These are phyloP conservation scores for Adineta ricciae DNA, from an alignment of 2,888 invertebrate genomes.

Conservation along the genomic window DNA sequence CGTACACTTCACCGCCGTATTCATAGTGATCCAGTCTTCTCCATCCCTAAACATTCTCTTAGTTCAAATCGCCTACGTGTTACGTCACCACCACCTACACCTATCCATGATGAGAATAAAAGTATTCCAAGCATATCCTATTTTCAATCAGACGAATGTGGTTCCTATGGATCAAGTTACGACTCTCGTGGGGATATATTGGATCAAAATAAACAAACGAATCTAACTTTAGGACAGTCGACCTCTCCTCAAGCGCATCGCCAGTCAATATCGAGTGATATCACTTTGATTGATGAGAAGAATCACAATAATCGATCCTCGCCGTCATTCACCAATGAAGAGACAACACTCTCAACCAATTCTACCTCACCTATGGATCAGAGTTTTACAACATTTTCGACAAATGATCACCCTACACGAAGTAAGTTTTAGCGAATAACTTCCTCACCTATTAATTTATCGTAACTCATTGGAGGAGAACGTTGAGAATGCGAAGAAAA, in stretches of 20 bases:
- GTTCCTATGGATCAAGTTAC: slow-evolving; percentile 16
- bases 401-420: not conserved
- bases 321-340: not conserved
- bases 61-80: not conserved
- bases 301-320: not conserved
- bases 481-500: too few relatives aligned
- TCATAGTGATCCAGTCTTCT: not conserved
- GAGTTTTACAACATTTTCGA: not conserved
- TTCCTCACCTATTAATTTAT: too few relatives aligned
- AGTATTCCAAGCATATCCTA: not conserved
- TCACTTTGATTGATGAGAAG: not conserved
- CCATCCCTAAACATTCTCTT: not conserved
- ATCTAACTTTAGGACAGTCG: not conserved
- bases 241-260: not conserved
- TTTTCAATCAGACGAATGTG: not conserved
- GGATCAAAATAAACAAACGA: not conserved
- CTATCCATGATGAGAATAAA: not conserved
- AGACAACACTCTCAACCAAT: not conserved
- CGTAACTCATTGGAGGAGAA: too few relatives aligned
- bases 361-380: not conserved
- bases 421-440: not conserved
- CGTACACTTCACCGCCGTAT: slow-evolving; percentile 12
- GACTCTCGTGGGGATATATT: not conserved
- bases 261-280: not conserved
- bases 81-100: not conserved